Base-by-base conservation (phyloP, 2,797 vertebrate genomes). In the Muscicapa striata region DNA sequence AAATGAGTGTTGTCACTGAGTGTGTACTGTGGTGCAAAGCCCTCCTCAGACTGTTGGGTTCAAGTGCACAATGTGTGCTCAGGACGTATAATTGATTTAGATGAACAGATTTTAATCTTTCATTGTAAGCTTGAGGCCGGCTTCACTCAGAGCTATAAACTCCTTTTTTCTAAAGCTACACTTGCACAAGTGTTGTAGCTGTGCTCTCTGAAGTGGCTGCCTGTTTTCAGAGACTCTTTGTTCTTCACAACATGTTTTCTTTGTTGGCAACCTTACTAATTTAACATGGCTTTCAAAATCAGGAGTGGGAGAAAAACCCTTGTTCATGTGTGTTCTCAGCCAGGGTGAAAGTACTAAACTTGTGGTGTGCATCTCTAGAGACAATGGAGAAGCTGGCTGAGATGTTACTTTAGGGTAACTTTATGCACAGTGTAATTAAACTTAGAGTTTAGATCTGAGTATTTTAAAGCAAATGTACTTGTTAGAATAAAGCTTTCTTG, bases 41-140 rank as follows among this genome's bases (percentile, higher is more conserved):
- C 32, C 41, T 69, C 46, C 90, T 32, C 59, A 79, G 55, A 46
- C 91, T 23, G 6, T 0, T 67, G 40, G 55, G 43, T 84, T 94
- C 81, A 62, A 74, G 55, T 38, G 58, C 58, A 49, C 46, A 5
- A 0, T 59, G 49, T 4, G 4, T 27, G 36, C 79, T 84, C 34
- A 20, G 73, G 72, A 24, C 6, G 4, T 49, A 16, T 85, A 95
- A 92, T 52, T 81, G 82, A 91, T 95, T 94, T 84, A 61, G 66
- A 82, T 0, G 10, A 78, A 86, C 16, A 79, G 86, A 84, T 88
- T 95, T 93, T 88, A 95, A 89, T 95, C 81, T 93, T 91, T 84
- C 77, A 70, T 81, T 75, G 62, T 84, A 26, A 94, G 48, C 58
- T 94, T 68, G 38, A 92, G 74, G 41, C 43, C 1, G 29, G 17